Conservation (phyloP, 92 coral and sea anemone species). For the Epizoanthus ramosus region DNA sequence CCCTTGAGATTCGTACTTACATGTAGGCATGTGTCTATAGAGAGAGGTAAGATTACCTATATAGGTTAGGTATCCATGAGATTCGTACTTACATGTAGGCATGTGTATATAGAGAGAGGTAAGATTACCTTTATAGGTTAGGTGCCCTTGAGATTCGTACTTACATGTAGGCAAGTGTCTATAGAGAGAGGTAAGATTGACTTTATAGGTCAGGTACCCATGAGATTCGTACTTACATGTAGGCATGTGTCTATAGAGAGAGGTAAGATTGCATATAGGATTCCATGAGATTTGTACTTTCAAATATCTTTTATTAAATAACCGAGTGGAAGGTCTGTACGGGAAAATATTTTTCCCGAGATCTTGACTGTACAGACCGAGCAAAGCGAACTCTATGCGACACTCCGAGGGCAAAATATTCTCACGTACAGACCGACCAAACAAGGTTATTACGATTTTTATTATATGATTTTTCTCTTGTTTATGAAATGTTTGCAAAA, state of each 20-base stretch:
- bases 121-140: neutral
- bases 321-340: no score
- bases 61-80: neutral
- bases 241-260: neutral
- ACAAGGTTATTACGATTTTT: no score
- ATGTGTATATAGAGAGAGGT: constrained; percentile 26
- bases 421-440: no score
- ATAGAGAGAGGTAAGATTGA: constrained; percentile 1
- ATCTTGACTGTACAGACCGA: no score
- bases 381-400: no score
- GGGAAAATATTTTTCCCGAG: no score
- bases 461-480: no score
- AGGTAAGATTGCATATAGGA: neutral
- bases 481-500: no score
- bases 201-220: neutral
- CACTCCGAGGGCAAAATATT: no score
- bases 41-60: constrained; percentile 4
- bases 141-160: neutral
- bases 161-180: no score
- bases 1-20: neutral
- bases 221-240: neutral
- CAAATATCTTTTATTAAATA: no score
- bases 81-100: neutral
- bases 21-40: neutral
- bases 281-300: neutral